Conservation (phyloP, 2,113 vertebrate genomes). For the Arothron firmamentum region DNA sequence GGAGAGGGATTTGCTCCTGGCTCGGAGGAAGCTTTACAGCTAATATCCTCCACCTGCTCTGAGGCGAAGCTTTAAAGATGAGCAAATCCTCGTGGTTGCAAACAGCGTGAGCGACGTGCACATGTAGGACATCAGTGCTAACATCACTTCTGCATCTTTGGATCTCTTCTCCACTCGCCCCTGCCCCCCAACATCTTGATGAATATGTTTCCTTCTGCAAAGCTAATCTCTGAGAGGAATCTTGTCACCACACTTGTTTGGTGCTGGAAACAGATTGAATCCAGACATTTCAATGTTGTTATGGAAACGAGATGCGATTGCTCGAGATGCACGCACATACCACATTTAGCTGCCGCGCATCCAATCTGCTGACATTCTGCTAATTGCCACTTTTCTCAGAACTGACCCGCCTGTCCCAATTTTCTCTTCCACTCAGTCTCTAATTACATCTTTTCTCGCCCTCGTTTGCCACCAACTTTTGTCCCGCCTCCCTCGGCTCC, state of each 20-base stretch:
- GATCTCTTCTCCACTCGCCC: no score
- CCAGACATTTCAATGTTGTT: slow-evolving; percentile 66
- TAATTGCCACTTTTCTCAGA: slow-evolving; percentile 60
- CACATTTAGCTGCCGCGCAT: slow-evolving; percentile 47
- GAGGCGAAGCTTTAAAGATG: slow-evolving; percentile 6
- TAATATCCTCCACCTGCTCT: slow-evolving; percentile 30
- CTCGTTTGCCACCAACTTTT: not conserved
- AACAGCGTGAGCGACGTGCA: not conserved
- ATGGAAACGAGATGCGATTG: slow-evolving; percentile 70
- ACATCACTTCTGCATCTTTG: not conserved
- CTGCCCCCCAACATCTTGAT: no score
- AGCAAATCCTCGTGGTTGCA: slow-evolving; percentile 15
- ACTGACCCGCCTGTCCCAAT: slow-evolving; percentile 35
- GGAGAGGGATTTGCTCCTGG: slow-evolving; percentile 20
- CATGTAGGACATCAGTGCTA: not conserved
- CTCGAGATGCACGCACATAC: slow-evolving; percentile 60
- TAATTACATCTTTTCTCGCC: not conserved
- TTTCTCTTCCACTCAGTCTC: slow-evolving; percentile 11
- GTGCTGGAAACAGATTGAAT: slow-evolving; percentile 50
- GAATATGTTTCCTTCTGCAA: no score
- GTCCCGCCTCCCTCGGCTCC: not conserved
- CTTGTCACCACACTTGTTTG: slow-evolving; percentile 17
- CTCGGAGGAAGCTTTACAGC: slow-evolving; percentile 18
- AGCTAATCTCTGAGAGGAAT: no score
- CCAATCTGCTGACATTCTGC: slow-evolving; percentile 44